A percentile compares a stretch with the other conserved stretches of the same genome.
Evolutionary conservation across 2,113 vertebrate genomes (phyloP).

Genomic region (Indicator indicator): DNA sequence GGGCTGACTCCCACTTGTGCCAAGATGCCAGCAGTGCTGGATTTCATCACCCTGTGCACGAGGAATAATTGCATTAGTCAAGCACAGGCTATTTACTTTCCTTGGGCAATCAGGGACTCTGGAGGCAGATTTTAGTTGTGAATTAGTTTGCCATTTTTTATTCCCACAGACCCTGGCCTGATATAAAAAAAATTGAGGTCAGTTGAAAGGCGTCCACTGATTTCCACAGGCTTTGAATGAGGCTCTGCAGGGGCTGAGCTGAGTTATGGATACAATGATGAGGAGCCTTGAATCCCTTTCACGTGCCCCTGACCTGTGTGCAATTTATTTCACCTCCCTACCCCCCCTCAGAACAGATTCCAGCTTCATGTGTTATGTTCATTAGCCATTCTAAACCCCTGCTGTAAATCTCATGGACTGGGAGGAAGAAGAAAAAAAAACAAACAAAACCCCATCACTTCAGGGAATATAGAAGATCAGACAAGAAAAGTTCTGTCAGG

Average conservation of each 20-base stretch:
- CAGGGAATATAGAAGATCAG: background rate
- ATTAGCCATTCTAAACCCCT: background rate
- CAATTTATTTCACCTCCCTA: background rate
- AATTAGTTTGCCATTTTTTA: background rate
- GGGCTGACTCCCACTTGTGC: background rate
- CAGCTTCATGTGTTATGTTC: background rate
- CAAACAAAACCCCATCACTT: background rate
- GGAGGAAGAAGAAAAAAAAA: background rate
- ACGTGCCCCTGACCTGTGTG: background rate
- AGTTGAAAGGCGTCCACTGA: background rate
- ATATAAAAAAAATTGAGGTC: conserved; percentile 3
- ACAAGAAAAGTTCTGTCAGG: background rate
- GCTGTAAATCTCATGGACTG: background rate
- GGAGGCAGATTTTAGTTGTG: background rate
- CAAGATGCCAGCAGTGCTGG: background rate
- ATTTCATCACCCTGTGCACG: background rate
- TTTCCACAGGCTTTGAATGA: background rate
- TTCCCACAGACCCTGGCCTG: background rate
- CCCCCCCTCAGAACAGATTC: background rate
- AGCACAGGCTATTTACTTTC: background rate
- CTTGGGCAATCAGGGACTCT: background rate
- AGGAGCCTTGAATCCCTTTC: background rate
- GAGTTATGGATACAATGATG: background rate
- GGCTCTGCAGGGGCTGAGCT: background rate
- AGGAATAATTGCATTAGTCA: conserved; percentile 12